Evolutionary conservation across 1,140 invertebrate species (phyloP).

Genomic region (Galleria mellonella): DNA sequence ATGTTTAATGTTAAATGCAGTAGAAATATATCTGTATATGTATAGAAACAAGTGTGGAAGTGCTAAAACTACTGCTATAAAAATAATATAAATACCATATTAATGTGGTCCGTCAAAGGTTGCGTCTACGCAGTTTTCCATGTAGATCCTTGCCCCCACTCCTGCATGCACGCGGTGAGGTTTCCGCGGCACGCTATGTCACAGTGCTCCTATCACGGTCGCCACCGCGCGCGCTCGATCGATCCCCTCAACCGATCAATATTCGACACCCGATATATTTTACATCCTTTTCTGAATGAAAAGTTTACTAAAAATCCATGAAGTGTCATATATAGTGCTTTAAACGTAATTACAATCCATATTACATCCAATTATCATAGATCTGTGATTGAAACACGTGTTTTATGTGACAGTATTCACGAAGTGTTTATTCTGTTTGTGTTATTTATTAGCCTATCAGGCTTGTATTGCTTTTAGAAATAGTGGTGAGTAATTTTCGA

Average conservation of each 20-base stretch:
- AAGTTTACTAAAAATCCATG: slow-evolving; percentile 31
- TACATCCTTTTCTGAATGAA: slow-evolving; percentile 58
- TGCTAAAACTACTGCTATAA: no score
- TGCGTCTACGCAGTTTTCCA: slow-evolving; percentile 46
- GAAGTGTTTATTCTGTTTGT: background rate
- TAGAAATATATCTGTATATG: no score
- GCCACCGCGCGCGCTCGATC: slow-evolving; percentile 42
- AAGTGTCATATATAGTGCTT: slow-evolving; percentile 25
- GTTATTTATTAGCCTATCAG: no score
- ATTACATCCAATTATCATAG: slow-evolving; percentile 7
- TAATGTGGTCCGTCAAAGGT: slow-evolving; percentile 20
- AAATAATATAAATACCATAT: slow-evolving; percentile 26
- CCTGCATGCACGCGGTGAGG: slow-evolving; percentile 26
- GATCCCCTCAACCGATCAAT: slow-evolving; percentile 20
- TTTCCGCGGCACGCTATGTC: slow-evolving; percentile 36
- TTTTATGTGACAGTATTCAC: slow-evolving; percentile 3
- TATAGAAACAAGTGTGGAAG: no score
- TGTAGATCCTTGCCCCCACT: slow-evolving; percentile 44
- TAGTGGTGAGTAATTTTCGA: no score
- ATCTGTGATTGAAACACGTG: slow-evolving; percentile 3
- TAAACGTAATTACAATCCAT: background rate
- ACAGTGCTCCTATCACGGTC: slow-evolving; percentile 38
- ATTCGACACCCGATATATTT: slow-evolving; percentile 38
- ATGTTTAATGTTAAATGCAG: no score
- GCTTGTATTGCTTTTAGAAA: no score